Base-by-base conservation (phyloP, 2,888 invertebrate species). In the Thera obeliscata region DNA sequence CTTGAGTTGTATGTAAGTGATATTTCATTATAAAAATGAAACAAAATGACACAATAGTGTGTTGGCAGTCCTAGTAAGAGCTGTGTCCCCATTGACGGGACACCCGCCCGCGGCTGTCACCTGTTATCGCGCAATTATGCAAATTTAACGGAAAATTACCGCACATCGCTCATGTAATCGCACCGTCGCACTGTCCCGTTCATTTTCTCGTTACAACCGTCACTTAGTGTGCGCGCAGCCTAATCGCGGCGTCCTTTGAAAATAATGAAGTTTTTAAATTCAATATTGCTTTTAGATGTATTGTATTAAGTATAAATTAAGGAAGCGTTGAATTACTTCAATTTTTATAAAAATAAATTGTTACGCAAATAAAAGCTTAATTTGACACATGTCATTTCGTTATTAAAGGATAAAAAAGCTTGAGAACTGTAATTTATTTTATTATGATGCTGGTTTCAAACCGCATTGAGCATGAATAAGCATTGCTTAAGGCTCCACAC, bases 51-150 rank as follows among this genome's bases (percentile, higher is more conserved):
- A 41, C 6, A 7, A 41, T 41, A 64, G 5, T 65, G 50, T 12
- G 46, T 58, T 9, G 61, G 50, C 68, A 8, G 49, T 58, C n/a
- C 12, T 59, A 36, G n/a, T 11, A 41, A 50, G 9, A 36, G 2
- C 69, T 69, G 57, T 60, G 60, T 50, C 61, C 4, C 9, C 56
- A 7, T 41, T 11, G 56, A 38, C 66, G 33, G 61, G 58, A 59
- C 73, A 73, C 70, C 64, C 75, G 83, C 86, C 83, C 77, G 78
- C 75, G 83, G 87, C 86, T 77, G 80, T 81, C 84, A 81, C 79
- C 84, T 85, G 88, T 87, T 85, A 83, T 81, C 85, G 81, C 72
- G 76, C 81, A 87, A 90, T 90, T 90, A 91, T 91, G 91, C 86
- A 90, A 90, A 91, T 90, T 85, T 78, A 76, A 78, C 82, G 86